Base-by-base conservation (phyloP, 2,797 vertebrate species). In the Bryconaethiops microstoma region DNA sequence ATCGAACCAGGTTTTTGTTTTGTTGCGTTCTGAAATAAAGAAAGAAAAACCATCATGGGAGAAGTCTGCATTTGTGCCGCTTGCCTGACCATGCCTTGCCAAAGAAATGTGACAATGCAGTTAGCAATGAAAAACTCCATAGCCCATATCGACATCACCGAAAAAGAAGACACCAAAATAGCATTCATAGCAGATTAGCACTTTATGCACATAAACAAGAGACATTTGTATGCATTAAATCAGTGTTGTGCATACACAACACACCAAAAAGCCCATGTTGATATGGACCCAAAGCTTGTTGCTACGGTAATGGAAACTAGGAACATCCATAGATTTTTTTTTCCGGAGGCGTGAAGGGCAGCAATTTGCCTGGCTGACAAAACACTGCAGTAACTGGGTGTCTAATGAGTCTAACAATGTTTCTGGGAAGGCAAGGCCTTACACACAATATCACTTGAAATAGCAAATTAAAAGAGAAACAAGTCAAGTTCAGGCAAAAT, bases 231-330 rank as follows among this genome's bases (percentile, higher is more conserved):
- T 17, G 40, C 40, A 65, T 65, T 7, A 25, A 50, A 72, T 39
- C 17, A 14, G 17, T 63, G 7, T 55, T 62, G 63, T 62, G 55
- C 68, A 54, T 74, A 19, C 55, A 48, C 52, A 14, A 59, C 48
- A 78, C 17, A 19, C 7, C 17, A 50, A 40, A 25, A 14, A 35
- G 7, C 45, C 48, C 45, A 63, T 76, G 25, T 25, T 52, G 45
- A 83, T 57, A 42, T 54, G 39, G 21, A 29, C 25, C 74, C 5
- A 25, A 71, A 35, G 21, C 19, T 59, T 77, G 77, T 76, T 76
- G 76, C 83, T 75, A 82, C 80, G 74, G 77, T 76, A 78, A 85
- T 63, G 25, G 29, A 25, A 85, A 77, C 76, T 67, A 73, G 40
- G 52, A 67, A 59, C 64, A 29, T 79, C 29, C 57, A 39, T 50